Conservation (phyloP, 1,140 invertebrate genomes). For the Apis mellifera region Amel_HAv3.1 CM009934.2:6285001-6285500, state of each 20-base stretch:
- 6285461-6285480: no score
- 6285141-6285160: constrained; percentile 47
- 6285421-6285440: no score
- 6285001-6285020: no score
- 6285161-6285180: constrained; percentile 36
- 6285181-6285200: constrained; percentile 28
- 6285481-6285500: no score
- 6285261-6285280: not conserved
- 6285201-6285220: constrained; percentile 35
- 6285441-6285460: not conserved
- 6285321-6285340: not conserved
- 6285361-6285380: no score
- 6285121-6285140: constrained; percentile 19
- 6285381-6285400: no score
- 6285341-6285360: no score
- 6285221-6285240: constrained; percentile 5
- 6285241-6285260: not conserved
- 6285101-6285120: not conserved
- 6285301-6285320: not conserved
- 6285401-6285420: no score
- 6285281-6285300: not conserved
- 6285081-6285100: not conserved
- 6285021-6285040: no score
- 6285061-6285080: no score
- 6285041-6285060: no score